Evolutionary conservation across 2,888 invertebrate genomes (phyloP).

Genomic region (Polydrusus pterygomalis): DNA sequence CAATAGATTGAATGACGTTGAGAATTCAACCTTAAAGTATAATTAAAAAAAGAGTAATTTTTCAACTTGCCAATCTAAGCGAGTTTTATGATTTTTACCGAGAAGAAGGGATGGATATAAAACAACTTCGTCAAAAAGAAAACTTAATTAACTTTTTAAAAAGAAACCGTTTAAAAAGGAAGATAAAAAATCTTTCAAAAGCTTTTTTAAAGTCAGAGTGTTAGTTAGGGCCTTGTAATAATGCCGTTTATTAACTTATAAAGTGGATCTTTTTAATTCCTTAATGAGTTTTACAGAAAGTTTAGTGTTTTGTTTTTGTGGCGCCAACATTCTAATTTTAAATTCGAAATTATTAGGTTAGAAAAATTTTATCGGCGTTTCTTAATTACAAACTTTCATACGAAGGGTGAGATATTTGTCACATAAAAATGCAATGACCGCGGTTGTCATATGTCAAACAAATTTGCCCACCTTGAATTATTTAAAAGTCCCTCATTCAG

Average conservation of each 20-base stretch:
- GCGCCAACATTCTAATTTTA: not conserved
- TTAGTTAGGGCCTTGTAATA: not conserved
- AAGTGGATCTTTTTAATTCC: slow-evolving; percentile 17
- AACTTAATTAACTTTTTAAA: slow-evolving; percentile 9
- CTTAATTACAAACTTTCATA: not conserved
- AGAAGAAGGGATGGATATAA: not conserved
- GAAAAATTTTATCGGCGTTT: not conserved
- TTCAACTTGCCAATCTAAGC: too few species aligned
- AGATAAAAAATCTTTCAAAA: not conserved
- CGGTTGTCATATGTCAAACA: too few species aligned
- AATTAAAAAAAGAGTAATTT: too few species aligned
- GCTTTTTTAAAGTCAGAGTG: slow-evolving; percentile 6
- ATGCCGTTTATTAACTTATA: slow-evolving; percentile 17
- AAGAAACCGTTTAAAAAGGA: not conserved
- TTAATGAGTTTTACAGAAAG: slow-evolving; percentile 20
- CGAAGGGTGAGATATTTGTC: too few species aligned
- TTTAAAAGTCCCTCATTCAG: too few species aligned
- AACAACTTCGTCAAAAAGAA: not conserved
- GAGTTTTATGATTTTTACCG: not conserved
- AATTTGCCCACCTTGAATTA: too few species aligned
- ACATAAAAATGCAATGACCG: too few species aligned
- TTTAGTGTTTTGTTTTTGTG: slow-evolving; percentile 12
- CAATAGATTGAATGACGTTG: too few species aligned
- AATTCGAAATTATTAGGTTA: not conserved
- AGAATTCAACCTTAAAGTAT: too few species aligned